A percentile compares a stretch with the other conserved stretches of the same genome.
Evolutionary conservation across 2,888 invertebrate genomes (phyloP).

Genomic region (Stenchaetothrips biformis): DNA sequence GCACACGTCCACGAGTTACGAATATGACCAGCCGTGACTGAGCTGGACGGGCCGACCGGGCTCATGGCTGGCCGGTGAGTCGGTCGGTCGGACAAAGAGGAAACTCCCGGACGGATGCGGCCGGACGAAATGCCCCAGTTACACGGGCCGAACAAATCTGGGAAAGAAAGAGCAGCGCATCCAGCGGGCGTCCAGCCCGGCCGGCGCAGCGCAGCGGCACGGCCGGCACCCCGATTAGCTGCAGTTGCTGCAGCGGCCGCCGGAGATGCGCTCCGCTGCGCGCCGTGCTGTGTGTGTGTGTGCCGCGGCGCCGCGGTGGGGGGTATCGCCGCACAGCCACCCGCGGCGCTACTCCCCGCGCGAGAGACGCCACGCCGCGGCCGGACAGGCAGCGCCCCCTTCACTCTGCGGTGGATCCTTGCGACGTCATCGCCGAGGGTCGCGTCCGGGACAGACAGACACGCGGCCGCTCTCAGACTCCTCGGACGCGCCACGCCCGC

Average conservation of each 20-base stretch:
- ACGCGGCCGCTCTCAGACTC: neutral
- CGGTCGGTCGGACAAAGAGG: too few species aligned
- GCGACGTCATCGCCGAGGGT: neutral
- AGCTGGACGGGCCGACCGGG: too few species aligned
- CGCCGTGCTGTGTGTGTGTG: neutral
- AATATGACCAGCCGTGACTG: too few species aligned
- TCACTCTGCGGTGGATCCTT: too few species aligned
- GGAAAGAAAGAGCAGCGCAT: too few species aligned
- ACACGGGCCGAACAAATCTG: too few species aligned
- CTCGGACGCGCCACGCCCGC: neutral
- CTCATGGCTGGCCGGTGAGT: too few species aligned
- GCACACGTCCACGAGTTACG: too few species aligned
- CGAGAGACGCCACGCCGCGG: neutral
- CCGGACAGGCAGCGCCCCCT: neutral
- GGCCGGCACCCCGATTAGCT: neutral
- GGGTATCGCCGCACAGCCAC: neutral
- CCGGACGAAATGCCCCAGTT: too few species aligned
- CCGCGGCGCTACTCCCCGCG: neutral
- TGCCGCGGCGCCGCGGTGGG: neutral
- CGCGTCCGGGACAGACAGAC: neutral
- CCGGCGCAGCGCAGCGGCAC: too few species aligned
- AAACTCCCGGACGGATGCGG: too few species aligned
- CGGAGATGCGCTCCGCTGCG: conserved; percentile 3
- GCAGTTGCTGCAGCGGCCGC: neutral
- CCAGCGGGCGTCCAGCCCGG: too few species aligned